Percentiles rank a stretch among this genome's conserved stretches.
Evolutionary conservation across 2,797 vertebrate species (phyloP).

Genomic region (Hozukius guyotensis): DNA sequence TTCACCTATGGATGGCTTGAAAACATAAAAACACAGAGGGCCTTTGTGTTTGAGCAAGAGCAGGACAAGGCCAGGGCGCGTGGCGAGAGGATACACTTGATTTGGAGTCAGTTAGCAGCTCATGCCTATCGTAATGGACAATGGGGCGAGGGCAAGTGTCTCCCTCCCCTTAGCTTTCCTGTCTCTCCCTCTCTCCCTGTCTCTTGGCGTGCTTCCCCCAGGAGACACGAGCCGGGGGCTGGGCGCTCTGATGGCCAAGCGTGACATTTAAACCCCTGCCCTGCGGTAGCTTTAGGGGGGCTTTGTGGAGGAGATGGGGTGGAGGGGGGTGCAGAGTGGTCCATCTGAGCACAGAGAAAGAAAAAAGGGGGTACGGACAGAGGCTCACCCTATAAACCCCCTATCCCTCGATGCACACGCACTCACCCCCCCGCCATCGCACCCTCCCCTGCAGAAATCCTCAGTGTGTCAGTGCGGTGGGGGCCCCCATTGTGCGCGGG

Average conservation of each 20-base stretch:
- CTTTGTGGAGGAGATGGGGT: constrained; percentile 55
- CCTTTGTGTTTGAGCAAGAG: constrained; percentile 74
- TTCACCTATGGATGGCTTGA: constrained; percentile 58
- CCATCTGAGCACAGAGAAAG: constrained; percentile 75
- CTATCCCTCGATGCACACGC: constrained; percentile 47
- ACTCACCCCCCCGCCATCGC: background rate
- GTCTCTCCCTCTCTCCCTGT: constrained; percentile 57
- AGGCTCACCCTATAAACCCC: constrained; percentile 70
- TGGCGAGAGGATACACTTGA: constrained; percentile 82
- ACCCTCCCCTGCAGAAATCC: constrained; percentile 59
- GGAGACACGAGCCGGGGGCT: constrained; percentile 82
- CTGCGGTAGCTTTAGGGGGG: constrained; percentile 75
- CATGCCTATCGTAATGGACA: constrained; percentile 79
- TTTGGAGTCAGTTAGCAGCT: constrained; percentile 83
- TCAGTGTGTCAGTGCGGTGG: constrained; percentile 64
- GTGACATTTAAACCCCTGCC: constrained; percentile 86
- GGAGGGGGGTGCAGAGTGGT: constrained; percentile 47
- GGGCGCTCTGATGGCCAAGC: constrained; percentile 82
- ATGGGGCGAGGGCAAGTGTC: constrained; percentile 74
- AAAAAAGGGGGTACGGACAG: constrained; percentile 63
- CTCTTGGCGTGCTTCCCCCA: constrained; percentile 66
- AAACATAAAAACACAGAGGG: constrained; percentile 57
- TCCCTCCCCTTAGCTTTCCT: constrained; percentile 71
- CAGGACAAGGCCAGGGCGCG: constrained; percentile 73
- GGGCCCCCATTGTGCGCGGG: constrained; percentile 75